phyloP scores from a whole-genome alignment of 2,113 vertebrate genomes.

The Butorides virescens region DNA sequence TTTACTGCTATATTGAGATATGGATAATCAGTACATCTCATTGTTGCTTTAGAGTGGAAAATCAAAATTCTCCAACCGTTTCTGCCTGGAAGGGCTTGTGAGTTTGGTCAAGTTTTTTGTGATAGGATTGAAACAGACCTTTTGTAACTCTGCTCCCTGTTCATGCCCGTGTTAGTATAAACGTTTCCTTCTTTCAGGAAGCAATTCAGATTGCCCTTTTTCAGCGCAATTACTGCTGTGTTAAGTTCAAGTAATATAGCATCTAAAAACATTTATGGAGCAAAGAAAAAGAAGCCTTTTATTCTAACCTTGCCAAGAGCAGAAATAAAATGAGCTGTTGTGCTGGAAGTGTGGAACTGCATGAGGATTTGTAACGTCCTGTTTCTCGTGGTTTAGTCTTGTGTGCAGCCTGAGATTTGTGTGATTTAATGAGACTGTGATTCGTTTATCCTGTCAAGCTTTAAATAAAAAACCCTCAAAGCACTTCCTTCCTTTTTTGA shows the following conservation, averaged over 20 bases:
- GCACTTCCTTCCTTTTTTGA: constrained; percentile 64
- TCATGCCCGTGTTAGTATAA: constrained; percentile 39
- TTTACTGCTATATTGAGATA: not conserved
- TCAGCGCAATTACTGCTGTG: constrained; percentile 58
- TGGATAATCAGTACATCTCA: not conserved
- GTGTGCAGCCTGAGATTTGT: constrained; percentile 45
- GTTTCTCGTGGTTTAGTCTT: not conserved
- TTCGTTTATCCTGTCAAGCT: constrained; percentile 66
- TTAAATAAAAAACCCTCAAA: constrained; percentile 61
- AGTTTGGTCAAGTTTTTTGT: constrained; percentile 16
- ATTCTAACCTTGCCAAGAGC: constrained; percentile 68
- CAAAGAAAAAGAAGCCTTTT: constrained; percentile 63
- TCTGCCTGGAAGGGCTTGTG: not conserved
- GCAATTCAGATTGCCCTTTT: constrained; percentile 58
- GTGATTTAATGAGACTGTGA: constrained; percentile 60
- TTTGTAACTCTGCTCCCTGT: constrained; percentile 35
- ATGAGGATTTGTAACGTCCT: constrained; percentile 23
- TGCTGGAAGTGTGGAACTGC: constrained; percentile 34
- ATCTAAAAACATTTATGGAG: constrained; percentile 62
- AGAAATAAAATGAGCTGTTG: constrained; percentile 69
- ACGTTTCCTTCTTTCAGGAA: constrained; percentile 62
- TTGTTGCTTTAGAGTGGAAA: not conserved
- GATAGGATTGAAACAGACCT: constrained; percentile 35
- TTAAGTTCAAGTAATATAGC: constrained; percentile 64
- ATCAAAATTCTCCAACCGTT: not conserved